Evolutionary conservation across 2,113 vertebrate species (phyloP).

Genomic region (Stercorarius parasiticus): DNA sequence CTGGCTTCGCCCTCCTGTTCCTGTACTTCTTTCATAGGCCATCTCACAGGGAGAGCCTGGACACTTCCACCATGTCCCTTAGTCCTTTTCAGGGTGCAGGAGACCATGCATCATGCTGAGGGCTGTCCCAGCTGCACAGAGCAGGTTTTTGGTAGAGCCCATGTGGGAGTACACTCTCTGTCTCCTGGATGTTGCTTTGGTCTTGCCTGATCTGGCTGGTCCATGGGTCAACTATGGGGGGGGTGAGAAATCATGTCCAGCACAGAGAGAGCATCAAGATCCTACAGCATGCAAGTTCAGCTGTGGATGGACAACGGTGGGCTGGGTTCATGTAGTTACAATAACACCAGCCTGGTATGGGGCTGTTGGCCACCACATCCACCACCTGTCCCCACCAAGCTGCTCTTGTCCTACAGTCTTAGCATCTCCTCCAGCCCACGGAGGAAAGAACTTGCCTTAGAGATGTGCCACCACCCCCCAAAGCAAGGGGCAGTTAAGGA

Average conservation of each 20-base stretch:
- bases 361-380: neutral
- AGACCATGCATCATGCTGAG: neutral
- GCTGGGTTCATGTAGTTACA: neutral
- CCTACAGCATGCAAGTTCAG: neutral
- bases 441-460: neutral
- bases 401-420: neutral
- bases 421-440: accelerated
- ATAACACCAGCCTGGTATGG: neutral
- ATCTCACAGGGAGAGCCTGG: neutral
- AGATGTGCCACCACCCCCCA: neutral
- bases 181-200: neutral
- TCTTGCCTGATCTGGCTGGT: neutral
- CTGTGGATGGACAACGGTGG: neutral
- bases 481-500: neutral
- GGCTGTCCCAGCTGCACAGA: neutral
- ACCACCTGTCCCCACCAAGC: accelerated
- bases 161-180: accelerated
- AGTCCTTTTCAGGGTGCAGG: neutral
- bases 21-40: neutral
- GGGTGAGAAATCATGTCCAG: neutral
- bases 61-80: neutral
- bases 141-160: neutral
- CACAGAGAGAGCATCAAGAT: neutral
- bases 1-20: neutral
- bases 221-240: neutral